Percentiles rank a stretch among this genome's conserved stretches.
Conservation (phyloP, 2,113 vertebrate genomes). For the Sinocyclocheilus anshuiensis region DNA sequence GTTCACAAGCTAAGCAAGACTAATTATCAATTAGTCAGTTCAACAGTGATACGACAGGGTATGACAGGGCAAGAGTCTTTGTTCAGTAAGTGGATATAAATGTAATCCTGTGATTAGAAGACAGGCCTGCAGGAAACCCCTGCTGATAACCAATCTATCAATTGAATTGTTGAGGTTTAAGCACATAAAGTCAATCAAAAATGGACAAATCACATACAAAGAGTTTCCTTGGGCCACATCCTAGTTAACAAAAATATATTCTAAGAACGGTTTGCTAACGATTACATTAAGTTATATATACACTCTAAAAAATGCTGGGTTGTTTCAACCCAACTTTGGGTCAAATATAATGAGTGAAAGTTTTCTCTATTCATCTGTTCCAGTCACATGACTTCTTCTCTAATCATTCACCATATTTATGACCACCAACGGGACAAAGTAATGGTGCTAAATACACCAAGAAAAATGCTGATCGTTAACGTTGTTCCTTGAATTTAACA, state of each 20-base stretch:
- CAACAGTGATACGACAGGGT: background rate
- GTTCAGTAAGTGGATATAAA: slow-evolving; percentile 52
- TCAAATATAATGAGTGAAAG: background rate
- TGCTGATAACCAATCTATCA: slow-evolving; percentile 30
- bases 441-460: too few relatives aligned
- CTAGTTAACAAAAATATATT: background rate
- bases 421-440: too few relatives aligned
- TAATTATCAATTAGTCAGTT: slow-evolving; percentile 14
- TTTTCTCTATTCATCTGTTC: too few relatives aligned
- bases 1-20: background rate
- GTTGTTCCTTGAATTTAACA: too few relatives aligned
- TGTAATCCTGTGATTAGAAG: slow-evolving; percentile 47
- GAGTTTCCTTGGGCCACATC: background rate
- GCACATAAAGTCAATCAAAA: slow-evolving; percentile 9
- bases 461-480: too few relatives aligned
- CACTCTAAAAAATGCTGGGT: too few relatives aligned
- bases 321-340: too few relatives aligned
- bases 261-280: too few relatives aligned
- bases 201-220: background rate
- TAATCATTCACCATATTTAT: too few relatives aligned
- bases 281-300: too few relatives aligned
- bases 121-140: slow-evolving; percentile 34
- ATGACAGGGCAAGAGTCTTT: slow-evolving; percentile 32
- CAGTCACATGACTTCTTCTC: too few relatives aligned
- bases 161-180: slow-evolving; percentile 24